These are phyloP conservation scores for Illadopsis cleaveri DNA, from an alignment of 2,113 vertebrate species.

Conservation along the genomic window DNA sequence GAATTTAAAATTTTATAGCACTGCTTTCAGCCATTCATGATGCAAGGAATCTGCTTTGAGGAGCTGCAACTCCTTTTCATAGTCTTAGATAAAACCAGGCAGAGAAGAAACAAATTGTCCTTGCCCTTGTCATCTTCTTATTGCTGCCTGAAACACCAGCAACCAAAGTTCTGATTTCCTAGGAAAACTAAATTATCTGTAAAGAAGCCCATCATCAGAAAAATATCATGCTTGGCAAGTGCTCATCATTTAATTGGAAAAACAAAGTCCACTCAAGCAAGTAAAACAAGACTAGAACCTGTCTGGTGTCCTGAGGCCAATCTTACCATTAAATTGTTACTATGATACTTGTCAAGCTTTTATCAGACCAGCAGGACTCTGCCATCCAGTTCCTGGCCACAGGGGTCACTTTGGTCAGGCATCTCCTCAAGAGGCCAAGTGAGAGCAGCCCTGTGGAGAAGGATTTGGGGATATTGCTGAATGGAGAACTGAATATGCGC, in stretches of 20 bases:
- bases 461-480: not conserved
- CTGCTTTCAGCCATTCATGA: not conserved
- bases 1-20: not conserved
- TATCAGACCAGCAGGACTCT: not conserved
- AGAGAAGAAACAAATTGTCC: not conserved
- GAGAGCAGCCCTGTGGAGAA: not conserved
- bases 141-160: not conserved
- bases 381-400: not conserved
- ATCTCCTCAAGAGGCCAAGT: not conserved
- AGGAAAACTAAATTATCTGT: not conserved
- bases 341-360: not conserved
- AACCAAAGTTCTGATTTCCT: not conserved
- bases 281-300: not conserved
- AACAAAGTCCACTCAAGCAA: not conserved
- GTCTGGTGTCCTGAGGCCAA: not conserved
- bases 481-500: not conserved
- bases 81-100: not conserved
- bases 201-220: not conserved
- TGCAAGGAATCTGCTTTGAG: not conserved
- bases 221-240: not conserved
- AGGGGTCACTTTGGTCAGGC: not conserved
- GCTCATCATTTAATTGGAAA: not conserved
- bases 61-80: not conserved
- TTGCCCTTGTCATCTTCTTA: not conserved
- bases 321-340: not conserved